Conservation (phyloP, 2,113 vertebrate species). For the Aldabrachelys gigantea region DNA sequence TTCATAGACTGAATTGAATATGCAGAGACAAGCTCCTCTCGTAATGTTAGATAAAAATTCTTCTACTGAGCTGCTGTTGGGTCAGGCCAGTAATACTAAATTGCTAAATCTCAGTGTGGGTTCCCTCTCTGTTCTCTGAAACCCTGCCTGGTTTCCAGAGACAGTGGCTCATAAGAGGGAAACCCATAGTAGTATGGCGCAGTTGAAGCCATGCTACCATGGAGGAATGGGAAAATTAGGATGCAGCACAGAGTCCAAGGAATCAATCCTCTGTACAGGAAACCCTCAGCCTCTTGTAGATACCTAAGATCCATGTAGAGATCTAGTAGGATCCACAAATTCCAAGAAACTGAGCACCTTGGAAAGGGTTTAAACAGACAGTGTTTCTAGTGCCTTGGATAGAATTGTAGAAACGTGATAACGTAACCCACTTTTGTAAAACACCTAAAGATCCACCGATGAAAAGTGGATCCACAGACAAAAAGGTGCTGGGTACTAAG, state of each 20-base stretch:
- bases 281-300: rapidly evolving
- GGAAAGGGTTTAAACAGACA: not conserved
- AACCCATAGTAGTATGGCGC: not conserved
- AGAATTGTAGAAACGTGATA: not conserved
- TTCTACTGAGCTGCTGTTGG: not conserved
- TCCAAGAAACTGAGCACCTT: not conserved
- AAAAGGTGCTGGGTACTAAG: not conserved
- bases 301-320: not conserved
- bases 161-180: not conserved
- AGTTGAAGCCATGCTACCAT: not conserved
- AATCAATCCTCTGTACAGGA: not conserved
- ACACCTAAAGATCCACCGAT: not conserved
- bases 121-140: not conserved
- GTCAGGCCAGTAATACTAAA: slow-evolving; percentile 1
- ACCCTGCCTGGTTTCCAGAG: not conserved
- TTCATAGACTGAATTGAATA: not conserved
- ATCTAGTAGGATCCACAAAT: rapidly evolving
- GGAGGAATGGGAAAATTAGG: not conserved
- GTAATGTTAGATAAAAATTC: not conserved
- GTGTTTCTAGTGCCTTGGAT: not conserved
- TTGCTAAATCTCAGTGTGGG: not conserved
- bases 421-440: not conserved
- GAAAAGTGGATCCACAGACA: not conserved
- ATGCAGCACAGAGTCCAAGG: not conserved
- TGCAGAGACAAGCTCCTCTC: not conserved